Conservation (phyloP, 2,113 vertebrate species). For the Psettodes erumei region DNA sequence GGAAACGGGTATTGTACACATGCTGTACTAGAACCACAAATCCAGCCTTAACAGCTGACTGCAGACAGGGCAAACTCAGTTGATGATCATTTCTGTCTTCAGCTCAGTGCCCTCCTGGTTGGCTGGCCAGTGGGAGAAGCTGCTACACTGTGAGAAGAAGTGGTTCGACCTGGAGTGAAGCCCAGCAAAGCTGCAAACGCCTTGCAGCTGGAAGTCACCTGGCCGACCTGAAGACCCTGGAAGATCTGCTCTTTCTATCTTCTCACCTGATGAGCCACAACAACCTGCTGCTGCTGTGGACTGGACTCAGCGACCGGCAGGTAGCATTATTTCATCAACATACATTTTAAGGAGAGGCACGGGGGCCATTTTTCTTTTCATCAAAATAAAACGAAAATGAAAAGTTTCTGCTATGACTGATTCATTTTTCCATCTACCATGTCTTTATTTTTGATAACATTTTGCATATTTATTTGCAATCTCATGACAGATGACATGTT, state of each 20-base stretch:
- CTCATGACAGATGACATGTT: too few species aligned
- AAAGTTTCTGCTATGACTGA: neutral
- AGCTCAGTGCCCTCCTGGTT: conserved; percentile 86
- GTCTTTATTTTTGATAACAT: neutral
- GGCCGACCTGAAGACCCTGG: conserved; percentile 81
- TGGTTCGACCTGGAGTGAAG: conserved; percentile 81
- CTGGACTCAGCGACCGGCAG: conserved; percentile 86
- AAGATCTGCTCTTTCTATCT: conserved; percentile 82
- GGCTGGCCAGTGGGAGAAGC: conserved; percentile 84
- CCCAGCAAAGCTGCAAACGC: conserved; percentile 75
- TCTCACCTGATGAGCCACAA: conserved; percentile 79
- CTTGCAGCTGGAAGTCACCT: conserved; percentile 80
- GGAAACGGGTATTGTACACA: conserved; percentile 85
- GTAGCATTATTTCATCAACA: conserved; percentile 63
- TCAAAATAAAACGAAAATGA: too few species aligned
- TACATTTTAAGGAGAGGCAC: neutral
- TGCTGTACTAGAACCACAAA: neutral
- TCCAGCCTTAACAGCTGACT: too few species aligned
- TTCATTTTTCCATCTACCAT: neutral
- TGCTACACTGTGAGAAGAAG: conserved; percentile 82
- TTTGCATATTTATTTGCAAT: neutral
- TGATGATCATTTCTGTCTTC: conserved; percentile 18
- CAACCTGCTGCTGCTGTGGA: conserved; percentile 87
- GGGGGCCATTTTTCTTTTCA: neutral
- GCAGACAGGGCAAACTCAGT: neutral